Conservation (phyloP, 2,113 vertebrate genomes). For the Misgurnus anguillicaudatus region DNA sequence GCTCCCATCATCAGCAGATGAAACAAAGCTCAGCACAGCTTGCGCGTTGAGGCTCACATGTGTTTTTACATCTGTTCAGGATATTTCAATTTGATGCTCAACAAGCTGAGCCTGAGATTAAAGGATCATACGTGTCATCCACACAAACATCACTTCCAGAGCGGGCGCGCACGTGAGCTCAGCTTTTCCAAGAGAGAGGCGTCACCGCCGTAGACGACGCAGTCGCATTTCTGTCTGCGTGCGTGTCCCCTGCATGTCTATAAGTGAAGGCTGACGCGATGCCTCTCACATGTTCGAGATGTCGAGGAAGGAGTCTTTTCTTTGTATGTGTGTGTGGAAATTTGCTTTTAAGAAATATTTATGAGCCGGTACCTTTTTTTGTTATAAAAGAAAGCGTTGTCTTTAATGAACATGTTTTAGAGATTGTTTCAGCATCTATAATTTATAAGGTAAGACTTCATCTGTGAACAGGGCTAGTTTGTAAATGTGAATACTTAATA, state of each 20-base stretch:
- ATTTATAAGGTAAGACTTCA: conserved; percentile 68
- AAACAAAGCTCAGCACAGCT: conserved; percentile 95
- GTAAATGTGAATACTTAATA: conserved; percentile 61
- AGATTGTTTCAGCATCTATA: conserved; percentile 76
- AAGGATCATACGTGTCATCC: conserved; percentile 84
- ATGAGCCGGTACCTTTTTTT: conserved; percentile 67
- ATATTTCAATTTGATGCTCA: conserved; percentile 98
- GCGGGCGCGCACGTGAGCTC: conserved; percentile 71
- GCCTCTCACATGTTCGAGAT: conserved; percentile 62
- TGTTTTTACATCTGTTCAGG: conserved; percentile 99
- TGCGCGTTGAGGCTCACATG: conserved; percentile 87
- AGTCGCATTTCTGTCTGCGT: conserved; percentile 53
- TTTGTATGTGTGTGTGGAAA: conserved; percentile 56
- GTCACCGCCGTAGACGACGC: conserved; percentile 67
- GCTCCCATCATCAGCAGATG: conserved; percentile 93
- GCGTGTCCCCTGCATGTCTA: conserved; percentile 68
- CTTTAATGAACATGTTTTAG: conserved; percentile 79
- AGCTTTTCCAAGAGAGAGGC: conserved; percentile 57
- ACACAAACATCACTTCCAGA: conserved; percentile 75
- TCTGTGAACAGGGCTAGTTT: conserved; percentile 65
- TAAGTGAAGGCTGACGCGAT: conserved; percentile 69
- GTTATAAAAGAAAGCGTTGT: conserved; percentile 62
- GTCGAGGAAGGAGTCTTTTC: conserved; percentile 64
- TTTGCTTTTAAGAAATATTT: conserved; percentile 80
- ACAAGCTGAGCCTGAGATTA: conserved; percentile 88